Evolutionary conservation across 1,140 invertebrate genomes (phyloP).

Genomic region (Lutraria rhynchaena): DNA sequence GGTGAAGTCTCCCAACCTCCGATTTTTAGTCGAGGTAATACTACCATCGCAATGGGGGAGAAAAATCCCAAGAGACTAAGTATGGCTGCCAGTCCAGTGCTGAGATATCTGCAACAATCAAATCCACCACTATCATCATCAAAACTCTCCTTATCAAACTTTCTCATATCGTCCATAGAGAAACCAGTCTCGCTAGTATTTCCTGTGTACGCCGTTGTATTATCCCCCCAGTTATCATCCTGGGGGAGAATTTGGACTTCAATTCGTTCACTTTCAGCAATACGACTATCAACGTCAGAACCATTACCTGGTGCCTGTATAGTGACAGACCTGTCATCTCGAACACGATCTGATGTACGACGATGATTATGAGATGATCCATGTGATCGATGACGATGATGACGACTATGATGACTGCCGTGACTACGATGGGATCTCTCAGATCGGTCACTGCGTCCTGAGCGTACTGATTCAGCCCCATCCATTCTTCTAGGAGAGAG

Average conservation of each 20-base stretch:
- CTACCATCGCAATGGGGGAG: constrained; percentile 96
- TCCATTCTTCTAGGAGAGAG: constrained; percentile 68
- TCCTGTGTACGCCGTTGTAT: constrained; percentile 96
- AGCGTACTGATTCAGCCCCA: constrained; percentile 80
- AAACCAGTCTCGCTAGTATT: constrained; percentile 93
- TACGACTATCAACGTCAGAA: constrained; percentile 70
- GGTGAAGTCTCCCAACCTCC: constrained; percentile 84
- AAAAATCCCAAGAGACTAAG: constrained; percentile 92
- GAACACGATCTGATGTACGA: constrained; percentile 62
- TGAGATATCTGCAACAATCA: constrained; percentile 82
- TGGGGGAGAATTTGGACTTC: constrained; percentile 94
- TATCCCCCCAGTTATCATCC: constrained; percentile 99
- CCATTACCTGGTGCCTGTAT: constrained; percentile 78
- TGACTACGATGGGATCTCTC: constrained; percentile 80
- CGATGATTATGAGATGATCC: constrained; percentile 55
- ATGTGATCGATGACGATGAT: constrained; percentile 65
- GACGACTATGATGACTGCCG: constrained; percentile 70
- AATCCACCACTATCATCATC: constrained; percentile 81
- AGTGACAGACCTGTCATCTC: constrained; percentile 79
- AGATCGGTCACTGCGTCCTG: constrained; percentile 80
- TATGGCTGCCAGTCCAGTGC: constrained; percentile 89
- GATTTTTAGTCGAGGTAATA: constrained; percentile 87
- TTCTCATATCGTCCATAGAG: constrained; percentile 92
- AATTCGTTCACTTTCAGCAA: constrained; percentile 86
- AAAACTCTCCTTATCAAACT: constrained; percentile 78